Conservation (phyloP, 1,140 invertebrate genomes). For the Pogonomyrmex barbatus region DNA sequence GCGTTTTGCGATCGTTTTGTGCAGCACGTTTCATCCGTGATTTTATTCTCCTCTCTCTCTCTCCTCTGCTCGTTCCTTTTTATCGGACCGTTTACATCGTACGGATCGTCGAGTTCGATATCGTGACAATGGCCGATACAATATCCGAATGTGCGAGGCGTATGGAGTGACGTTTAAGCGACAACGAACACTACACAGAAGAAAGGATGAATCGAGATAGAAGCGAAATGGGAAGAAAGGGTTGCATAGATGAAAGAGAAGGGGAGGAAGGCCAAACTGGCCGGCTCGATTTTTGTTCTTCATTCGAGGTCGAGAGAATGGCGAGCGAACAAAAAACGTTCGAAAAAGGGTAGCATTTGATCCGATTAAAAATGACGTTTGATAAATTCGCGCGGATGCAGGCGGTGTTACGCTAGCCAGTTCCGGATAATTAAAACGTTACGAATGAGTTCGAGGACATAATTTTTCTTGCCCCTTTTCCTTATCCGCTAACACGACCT, state of each 20-base stretch:
- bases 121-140: slow-evolving; percentile 53
- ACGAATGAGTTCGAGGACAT: slow-evolving; percentile 48
- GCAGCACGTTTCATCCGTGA: slow-evolving; percentile 44
- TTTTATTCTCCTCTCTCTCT: slow-evolving; percentile 34
- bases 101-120: slow-evolving; percentile 57
- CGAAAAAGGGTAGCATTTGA: slow-evolving; percentile 27
- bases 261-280: not conserved
- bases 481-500: slow-evolving; percentile 20
- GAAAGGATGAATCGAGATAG: slow-evolving; percentile 51
- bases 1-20: slow-evolving; percentile 23
- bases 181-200: slow-evolving; percentile 22
- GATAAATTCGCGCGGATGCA: slow-evolving; percentile 55
- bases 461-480: slow-evolving; percentile 53
- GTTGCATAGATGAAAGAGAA: not conserved
- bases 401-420: slow-evolving; percentile 31
- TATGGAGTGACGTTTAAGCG: slow-evolving; percentile 53
- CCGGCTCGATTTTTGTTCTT: slow-evolving; percentile 48
- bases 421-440: slow-evolving; percentile 57
- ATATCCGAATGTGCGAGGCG: slow-evolving; percentile 36
- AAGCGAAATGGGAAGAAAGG: slow-evolving; percentile 25
- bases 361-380: slow-evolving; percentile 59
- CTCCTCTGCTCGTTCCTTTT: not conserved
- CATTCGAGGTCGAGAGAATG: slow-evolving; percentile 28
- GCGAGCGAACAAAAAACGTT: not conserved
- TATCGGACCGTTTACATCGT: slow-evolving; percentile 49